phyloP scores from a whole-genome alignment of 1,140 invertebrate genomes.

The Atta cephalotes region DNA sequence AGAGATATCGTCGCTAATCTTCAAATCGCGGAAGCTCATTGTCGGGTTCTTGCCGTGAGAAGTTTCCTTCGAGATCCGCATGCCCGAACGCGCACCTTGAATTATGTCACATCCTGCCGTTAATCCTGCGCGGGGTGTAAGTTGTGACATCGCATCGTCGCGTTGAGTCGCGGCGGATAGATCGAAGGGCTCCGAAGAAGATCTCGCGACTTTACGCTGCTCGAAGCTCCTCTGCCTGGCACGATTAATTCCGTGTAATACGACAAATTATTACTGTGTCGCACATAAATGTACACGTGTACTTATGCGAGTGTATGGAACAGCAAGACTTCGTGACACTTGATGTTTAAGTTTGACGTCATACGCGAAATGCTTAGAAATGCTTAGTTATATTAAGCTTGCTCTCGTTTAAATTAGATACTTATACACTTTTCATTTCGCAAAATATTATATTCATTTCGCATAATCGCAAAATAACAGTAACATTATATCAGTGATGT shows the following conservation, averaged over 20 bases:
- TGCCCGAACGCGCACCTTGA: neutral
- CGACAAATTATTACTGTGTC: neutral
- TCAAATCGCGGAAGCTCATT: neutral
- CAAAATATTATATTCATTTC: no score
- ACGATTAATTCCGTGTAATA: neutral
- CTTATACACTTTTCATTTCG: no score
- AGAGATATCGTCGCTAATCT: neutral
- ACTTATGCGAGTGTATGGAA: neutral
- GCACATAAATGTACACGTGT: neutral
- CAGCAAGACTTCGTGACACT: neutral
- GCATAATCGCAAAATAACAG: no score
- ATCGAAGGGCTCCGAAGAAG: neutral
- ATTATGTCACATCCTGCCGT: neutral
- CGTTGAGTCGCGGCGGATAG: neutral
- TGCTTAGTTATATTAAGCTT: neutral
- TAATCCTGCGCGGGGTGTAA: constrained; percentile 25
- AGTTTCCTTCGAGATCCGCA: neutral
- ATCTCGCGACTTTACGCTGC: neutral
- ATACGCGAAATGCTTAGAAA: neutral
- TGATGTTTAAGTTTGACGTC: constrained; percentile 22
- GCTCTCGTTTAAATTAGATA: neutral
- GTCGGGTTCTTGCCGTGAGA: neutral
- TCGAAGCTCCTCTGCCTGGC: neutral
- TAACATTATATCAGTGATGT: no score
- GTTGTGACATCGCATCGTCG: neutral